Percentiles rank a stretch among this genome's conserved stretches.
Evolutionary conservation across 92 coral and sea anemone genomes (phyloP).

Genomic region (Metridium senile): DNA sequence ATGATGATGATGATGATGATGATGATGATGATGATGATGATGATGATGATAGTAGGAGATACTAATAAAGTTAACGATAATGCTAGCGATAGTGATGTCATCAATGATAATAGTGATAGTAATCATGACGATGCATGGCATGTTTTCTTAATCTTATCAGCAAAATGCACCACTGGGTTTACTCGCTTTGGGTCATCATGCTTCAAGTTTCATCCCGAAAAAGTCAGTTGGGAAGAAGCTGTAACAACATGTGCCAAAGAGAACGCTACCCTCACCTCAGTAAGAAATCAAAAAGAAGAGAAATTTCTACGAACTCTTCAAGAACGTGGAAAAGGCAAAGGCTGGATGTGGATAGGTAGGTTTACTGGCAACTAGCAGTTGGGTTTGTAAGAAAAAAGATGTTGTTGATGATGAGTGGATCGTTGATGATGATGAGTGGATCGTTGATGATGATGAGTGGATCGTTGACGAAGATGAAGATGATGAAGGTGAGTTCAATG

Average conservation of each 20-base stretch:
- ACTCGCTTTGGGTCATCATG: slow-evolving; percentile 76
- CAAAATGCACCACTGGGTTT: slow-evolving; percentile 71
- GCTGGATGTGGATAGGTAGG: slow-evolving; percentile 81
- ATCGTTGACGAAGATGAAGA: too few species aligned
- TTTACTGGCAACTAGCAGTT: too few species aligned
- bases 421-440: too few species aligned
- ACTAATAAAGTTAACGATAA: too few species aligned
- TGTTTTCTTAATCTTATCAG: slow-evolving; percentile 43
- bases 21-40: too few species aligned
- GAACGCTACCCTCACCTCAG: slow-evolving; percentile 74
- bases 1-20: too few species aligned
- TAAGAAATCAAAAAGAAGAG: slow-evolving; percentile 73
- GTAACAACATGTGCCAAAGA: slow-evolving; percentile 66
- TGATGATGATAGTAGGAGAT: too few species aligned
- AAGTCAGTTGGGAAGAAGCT: slow-evolving; percentile 83
- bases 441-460: too few species aligned
- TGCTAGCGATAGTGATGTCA: not conserved
- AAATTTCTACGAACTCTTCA: slow-evolving; percentile 69
- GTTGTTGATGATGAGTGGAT: too few species aligned
- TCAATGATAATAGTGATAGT: not conserved
- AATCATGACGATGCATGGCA: not conserved
- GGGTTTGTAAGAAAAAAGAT: too few species aligned
- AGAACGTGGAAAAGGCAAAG: slow-evolving; percentile 40
- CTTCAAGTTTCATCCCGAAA: slow-evolving; percentile 64
- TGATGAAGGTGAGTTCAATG: too few species aligned